Conservation (phyloP, 2,888 invertebrate species). For the Rotaria socialis region DNA sequence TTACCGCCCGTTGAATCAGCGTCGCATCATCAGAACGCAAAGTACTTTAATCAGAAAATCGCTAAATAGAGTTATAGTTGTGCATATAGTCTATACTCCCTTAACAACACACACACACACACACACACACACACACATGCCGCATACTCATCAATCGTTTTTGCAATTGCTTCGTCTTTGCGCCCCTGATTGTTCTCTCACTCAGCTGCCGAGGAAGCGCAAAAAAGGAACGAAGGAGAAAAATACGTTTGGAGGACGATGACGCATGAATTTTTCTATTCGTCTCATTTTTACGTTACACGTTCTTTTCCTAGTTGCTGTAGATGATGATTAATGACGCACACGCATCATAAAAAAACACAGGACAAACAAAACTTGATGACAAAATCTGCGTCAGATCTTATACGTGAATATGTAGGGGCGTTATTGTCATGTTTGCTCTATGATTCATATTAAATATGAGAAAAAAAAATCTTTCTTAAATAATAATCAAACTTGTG, state of each 20-base stretch:
- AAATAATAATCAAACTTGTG: background rate
- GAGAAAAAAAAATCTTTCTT: background rate
- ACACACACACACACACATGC: background rate
- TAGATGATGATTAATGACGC: background rate
- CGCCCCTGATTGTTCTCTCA: conserved; percentile 7
- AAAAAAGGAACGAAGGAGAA: background rate
- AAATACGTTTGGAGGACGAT: conserved; percentile 1
- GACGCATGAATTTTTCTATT: background rate
- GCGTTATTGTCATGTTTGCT: background rate
- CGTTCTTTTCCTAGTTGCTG: background rate
- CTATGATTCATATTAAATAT: background rate
- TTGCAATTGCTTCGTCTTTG: conserved; percentile 1
- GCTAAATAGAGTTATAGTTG: background rate
- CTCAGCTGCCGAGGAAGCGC: background rate
- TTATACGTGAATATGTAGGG: background rate
- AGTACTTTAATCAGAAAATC: background rate
- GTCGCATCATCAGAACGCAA: background rate
- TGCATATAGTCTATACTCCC: background rate
- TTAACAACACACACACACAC: conserved; percentile 15
- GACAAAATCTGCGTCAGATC: background rate
- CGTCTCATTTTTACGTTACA: background rate
- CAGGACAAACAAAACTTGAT: background rate
- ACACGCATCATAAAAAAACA: background rate
- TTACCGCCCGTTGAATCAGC: conserved; percentile 29
- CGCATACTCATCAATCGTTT: background rate